Conservation (phyloP, 2,797 vertebrate genomes). For the Rhinophrynus dorsalis region DNA sequence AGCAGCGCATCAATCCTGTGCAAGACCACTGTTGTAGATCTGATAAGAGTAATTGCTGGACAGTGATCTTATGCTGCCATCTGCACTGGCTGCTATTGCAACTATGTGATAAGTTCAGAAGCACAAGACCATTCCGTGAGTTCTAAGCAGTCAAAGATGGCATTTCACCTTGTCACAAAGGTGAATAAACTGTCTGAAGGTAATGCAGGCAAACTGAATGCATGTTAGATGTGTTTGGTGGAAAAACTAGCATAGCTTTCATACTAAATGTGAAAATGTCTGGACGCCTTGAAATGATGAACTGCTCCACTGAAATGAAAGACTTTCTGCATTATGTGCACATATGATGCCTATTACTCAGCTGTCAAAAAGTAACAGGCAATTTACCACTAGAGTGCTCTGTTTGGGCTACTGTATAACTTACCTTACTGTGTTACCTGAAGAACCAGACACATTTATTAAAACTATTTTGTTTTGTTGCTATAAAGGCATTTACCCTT, state of each 20-base stretch:
- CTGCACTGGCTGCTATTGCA: too few species aligned
- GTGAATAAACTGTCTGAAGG: neutral
- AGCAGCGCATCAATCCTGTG: neutral
- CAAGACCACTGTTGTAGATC: neutral
- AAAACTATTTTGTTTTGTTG: neutral
- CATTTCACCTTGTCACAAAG: neutral
- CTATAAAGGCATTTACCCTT: too few species aligned
- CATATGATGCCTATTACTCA: constrained; percentile 36
- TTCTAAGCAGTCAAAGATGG: neutral
- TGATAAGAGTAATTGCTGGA: neutral
- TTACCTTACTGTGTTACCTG: neutral
- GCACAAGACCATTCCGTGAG: too few species aligned
- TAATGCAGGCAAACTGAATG: neutral
- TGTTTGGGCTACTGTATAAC: neutral
- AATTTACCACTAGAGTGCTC: constrained; percentile 7
- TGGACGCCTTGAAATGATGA: constrained; percentile 30
- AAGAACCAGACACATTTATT: neutral
- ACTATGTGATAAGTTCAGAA: too few species aligned
- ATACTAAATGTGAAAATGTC: constrained; percentile 8
- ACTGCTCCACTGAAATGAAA: constrained; percentile 25
- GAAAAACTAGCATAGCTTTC: neutral
- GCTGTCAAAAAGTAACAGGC: constrained; percentile 27
- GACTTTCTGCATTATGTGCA: constrained; percentile 35
- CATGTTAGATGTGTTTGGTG: neutral
- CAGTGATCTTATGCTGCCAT: too few species aligned